A percentile compares a stretch with the other conserved stretches of the same genome.
phyloP scores from a whole-genome alignment of 1,140 invertebrate genomes.

The Scaptomyza montana region DNA sequence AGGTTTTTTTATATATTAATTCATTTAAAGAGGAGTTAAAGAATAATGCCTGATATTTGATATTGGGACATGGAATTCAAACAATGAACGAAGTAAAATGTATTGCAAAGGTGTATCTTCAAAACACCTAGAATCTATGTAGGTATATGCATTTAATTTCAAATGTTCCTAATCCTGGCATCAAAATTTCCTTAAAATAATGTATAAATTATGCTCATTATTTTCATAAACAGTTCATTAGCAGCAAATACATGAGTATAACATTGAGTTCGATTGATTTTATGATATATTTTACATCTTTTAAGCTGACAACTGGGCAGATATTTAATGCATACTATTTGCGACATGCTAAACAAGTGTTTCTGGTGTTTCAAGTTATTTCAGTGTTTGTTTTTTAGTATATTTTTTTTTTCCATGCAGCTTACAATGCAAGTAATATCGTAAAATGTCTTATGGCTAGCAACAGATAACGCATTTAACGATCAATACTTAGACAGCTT shows the following conservation, averaged over 20 bases:
- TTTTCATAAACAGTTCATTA: constrained; percentile 25
- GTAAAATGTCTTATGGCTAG: constrained; percentile 77
- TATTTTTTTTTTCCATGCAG: constrained; percentile 6
- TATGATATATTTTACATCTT: constrained; percentile 21
- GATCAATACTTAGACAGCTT: constrained; percentile 73
- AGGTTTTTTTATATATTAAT: no score
- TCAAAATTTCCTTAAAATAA: constrained; percentile 4
- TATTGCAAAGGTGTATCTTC: no score
- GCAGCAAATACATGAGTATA: background rate
- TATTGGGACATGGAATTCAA: no score
- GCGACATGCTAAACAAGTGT: constrained; percentile 35
- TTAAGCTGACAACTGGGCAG: constrained; percentile 1
- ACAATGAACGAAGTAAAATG: no score
- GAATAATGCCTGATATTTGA: no score
- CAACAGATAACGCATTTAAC: constrained; percentile 79
- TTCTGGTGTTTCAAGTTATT: background rate
- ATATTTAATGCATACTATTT: constrained; percentile 4
- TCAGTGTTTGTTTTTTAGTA: background rate
- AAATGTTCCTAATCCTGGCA: no score
- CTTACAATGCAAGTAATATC: constrained; percentile 73
- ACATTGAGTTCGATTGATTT: constrained; percentile 29
- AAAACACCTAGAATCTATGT: no score
- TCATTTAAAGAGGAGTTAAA: no score
- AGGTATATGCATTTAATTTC: no score
- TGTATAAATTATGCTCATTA: constrained; percentile 22